A percentile compares a stretch with the other conserved stretches of the same genome.
Evolutionary conservation across 2,113 vertebrate species (phyloP).

Genomic region (Tragulus kanchil): DNA sequence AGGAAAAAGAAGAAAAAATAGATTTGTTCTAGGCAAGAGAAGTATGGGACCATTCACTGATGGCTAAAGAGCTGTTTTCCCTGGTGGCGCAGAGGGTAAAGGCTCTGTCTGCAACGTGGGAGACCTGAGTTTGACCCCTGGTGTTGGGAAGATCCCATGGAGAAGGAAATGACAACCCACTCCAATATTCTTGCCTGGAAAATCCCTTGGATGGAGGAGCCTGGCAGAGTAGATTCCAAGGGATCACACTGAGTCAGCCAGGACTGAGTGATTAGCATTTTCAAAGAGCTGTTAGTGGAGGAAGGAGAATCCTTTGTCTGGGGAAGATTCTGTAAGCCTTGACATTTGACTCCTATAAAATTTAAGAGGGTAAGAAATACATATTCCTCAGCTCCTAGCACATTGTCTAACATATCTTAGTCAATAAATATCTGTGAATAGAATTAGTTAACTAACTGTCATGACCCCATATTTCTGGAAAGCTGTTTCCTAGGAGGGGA

Average conservation of each 20-base stretch:
- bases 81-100: too few relatives aligned
- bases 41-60: not conserved
- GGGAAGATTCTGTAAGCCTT: not conserved
- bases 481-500: not conserved
- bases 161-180: too few relatives aligned
- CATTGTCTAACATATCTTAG: not conserved
- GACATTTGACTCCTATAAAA: not conserved
- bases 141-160: too few relatives aligned
- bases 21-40: not conserved
- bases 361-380: not conserved
- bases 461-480: not conserved
- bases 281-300: too few relatives aligned
- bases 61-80: not conserved
- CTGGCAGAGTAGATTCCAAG: too few relatives aligned
- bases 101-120: too few relatives aligned
- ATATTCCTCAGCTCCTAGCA: not conserved
- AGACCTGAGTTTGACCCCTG: too few relatives aligned
- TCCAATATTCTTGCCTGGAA: too few relatives aligned
- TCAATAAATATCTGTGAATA: not conserved
- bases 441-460: conserved; percentile 30
- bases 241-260: too few relatives aligned
- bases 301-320: not conserved
- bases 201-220: too few relatives aligned
- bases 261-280: too few relatives aligned
- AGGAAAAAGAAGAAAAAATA: not conserved